Conservation (phyloP, 2,113 vertebrate genomes). For the Opisthocomus hoazin region DNA sequence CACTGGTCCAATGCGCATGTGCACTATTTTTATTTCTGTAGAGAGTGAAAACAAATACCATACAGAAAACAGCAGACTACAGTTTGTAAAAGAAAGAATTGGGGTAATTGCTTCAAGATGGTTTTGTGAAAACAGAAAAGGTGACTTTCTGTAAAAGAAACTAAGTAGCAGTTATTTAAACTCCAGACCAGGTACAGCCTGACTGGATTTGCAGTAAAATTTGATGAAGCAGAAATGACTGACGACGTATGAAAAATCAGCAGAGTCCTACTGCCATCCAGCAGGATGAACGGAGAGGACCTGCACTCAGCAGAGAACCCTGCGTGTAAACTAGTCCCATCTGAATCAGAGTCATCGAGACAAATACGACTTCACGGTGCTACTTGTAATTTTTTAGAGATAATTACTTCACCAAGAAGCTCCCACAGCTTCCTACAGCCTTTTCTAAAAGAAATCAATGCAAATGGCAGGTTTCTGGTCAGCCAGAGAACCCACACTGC, state of each 20-base stretch:
- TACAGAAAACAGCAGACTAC: neutral
- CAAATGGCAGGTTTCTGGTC: neutral
- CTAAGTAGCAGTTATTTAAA: neutral
- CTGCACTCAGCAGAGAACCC: neutral
- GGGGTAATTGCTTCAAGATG: neutral
- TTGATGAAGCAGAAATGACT: neutral
- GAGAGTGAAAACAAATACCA: neutral
- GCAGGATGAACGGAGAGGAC: neutral
- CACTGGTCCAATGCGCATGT: neutral
- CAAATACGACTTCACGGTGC: neutral
- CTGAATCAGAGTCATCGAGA: neutral
- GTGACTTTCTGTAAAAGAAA: neutral
- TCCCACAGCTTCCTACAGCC: neutral
- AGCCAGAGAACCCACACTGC: neutral
- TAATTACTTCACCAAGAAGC: neutral
- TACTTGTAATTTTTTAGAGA: neutral
- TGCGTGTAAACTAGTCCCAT: neutral
- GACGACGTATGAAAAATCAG: neutral
- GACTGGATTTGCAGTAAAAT: neutral
- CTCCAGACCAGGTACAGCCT: neutral
- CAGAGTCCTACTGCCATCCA: neutral
- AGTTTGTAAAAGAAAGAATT: neutral
- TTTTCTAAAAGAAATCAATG: neutral
- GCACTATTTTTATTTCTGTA: conserved; percentile 15
- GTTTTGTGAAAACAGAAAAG: neutral